Conservation (phyloP, 2,113 vertebrate genomes). For the Nettapus auritus region DNA sequence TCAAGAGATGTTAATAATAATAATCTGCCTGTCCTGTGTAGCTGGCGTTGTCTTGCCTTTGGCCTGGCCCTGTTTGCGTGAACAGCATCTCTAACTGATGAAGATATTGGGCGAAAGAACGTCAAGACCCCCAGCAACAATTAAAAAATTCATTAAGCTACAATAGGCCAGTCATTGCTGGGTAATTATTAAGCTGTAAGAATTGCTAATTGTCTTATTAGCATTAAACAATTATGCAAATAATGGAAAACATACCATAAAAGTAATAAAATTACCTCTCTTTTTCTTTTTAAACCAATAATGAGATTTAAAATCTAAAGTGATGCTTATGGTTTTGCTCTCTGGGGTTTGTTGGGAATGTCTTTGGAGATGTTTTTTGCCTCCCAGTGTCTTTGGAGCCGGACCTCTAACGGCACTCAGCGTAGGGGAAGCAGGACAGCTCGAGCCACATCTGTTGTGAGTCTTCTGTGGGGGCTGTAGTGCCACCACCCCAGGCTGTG, state of each 20-base stretch:
- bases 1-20: background rate
- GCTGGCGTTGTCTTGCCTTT: background rate
- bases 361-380: background rate
- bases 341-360: background rate
- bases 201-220: conserved; percentile 75
- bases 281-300: background rate
- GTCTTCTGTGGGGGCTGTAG: background rate
- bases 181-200: conserved; percentile 73
- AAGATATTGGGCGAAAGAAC: conserved; percentile 17
- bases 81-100: background rate
- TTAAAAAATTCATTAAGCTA: conserved; percentile 73
- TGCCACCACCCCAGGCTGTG: background rate
- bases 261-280: conserved; percentile 51
- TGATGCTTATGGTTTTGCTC: background rate
- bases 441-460: background rate
- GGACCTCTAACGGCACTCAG: background rate
- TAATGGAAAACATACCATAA: conserved; percentile 65
- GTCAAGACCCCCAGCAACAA: conserved; percentile 67
- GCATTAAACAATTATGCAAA: conserved; percentile 76
- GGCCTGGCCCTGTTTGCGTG: background rate
- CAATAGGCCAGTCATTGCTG: conserved; percentile 47
- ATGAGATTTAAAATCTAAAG: conserved; percentile 11
- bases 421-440: background rate
- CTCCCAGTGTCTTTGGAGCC: background rate
- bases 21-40: background rate